Evolutionary conservation across 2,888 invertebrate species (phyloP).

Genomic region (Ectemnius continuus): DNA sequence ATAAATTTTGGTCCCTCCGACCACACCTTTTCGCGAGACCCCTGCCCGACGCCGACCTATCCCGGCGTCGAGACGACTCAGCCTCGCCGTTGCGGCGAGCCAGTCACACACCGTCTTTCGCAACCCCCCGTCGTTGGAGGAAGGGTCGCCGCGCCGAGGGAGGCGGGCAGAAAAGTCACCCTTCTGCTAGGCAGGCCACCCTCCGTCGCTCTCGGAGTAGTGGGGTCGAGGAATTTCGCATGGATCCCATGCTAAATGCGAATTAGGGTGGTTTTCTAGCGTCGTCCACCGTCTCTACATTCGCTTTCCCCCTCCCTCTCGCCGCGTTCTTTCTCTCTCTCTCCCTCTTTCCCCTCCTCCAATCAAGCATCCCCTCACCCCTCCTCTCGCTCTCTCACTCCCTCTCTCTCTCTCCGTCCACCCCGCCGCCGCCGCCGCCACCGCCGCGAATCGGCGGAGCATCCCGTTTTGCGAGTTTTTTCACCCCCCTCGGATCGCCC

Average conservation of each 20-base stretch:
- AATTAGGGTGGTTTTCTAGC: conserved; percentile 41
- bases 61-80: conserved; percentile 30
- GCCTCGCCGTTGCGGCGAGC: conserved; percentile 41
- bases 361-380: background rate
- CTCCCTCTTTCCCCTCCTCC: conserved; percentile 16
- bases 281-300: conserved; percentile 17
- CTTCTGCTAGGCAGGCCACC: conserved; percentile 30
- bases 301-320: background rate
- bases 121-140: conserved; percentile 36
- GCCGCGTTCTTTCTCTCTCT: conserved; percentile 18
- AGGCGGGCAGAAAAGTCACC: conserved; percentile 54
- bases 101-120: conserved; percentile 60
- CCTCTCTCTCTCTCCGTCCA: conserved; percentile 20
- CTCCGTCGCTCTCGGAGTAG: conserved; percentile 20
- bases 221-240: conserved; percentile 48
- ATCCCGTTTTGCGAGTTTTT: background rate
- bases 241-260: conserved; percentile 42
- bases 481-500: background rate
- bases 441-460: background rate
- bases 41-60: conserved; percentile 53
- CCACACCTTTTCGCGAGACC: conserved; percentile 64
- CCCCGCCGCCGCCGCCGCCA: background rate
- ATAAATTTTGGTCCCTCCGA: conserved; percentile 63
- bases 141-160: conserved; percentile 53
- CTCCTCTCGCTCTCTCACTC: conserved; percentile 25